A percentile compares a stretch with the other conserved stretches of the same genome.
Evolutionary conservation across 2,888 invertebrate genomes (phyloP).

Genomic region (Scelioninae gen. 2): DNA sequence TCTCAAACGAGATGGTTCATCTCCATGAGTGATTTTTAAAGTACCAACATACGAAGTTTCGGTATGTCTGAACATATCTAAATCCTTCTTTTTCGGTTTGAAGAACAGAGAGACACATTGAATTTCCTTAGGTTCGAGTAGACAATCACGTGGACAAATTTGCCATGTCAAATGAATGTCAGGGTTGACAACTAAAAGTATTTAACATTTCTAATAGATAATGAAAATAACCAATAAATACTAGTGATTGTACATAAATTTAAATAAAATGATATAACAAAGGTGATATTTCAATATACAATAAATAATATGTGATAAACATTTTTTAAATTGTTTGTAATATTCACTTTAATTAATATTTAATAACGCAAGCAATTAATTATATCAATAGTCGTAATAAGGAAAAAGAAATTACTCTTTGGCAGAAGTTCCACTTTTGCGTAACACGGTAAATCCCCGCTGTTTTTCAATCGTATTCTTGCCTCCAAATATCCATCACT

Average conservation of each 20-base stretch:
- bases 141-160: constrained; percentile 75
- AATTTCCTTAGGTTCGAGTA: constrained; percentile 74
- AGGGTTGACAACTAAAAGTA: constrained; percentile 69
- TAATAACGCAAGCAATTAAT: too few relatives aligned
- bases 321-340: too few relatives aligned
- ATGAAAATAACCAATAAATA: too few relatives aligned
- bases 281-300: too few relatives aligned
- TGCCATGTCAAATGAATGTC: constrained; percentile 70
- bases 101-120: constrained; percentile 74
- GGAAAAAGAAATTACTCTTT: constrained; percentile 66
- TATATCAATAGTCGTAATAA: too few relatives aligned
- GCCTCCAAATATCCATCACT: constrained; percentile 75
- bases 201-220: too few relatives aligned
- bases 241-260: too few relatives aligned
- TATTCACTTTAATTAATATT: too few relatives aligned
- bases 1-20: constrained; percentile 76
- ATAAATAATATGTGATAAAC: too few relatives aligned
- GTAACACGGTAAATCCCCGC: constrained; percentile 78
- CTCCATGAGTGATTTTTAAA: constrained; percentile 76
- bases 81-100: constrained; percentile 76
- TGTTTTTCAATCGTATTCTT: constrained; percentile 77
- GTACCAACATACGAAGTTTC: constrained; percentile 75
- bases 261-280: too few relatives aligned
- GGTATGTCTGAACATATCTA: constrained; percentile 72
- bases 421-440: constrained; percentile 72